phyloP scores from a whole-genome alignment of 2,888 invertebrate species.

The Nipponacmea schrenckii region DNA sequence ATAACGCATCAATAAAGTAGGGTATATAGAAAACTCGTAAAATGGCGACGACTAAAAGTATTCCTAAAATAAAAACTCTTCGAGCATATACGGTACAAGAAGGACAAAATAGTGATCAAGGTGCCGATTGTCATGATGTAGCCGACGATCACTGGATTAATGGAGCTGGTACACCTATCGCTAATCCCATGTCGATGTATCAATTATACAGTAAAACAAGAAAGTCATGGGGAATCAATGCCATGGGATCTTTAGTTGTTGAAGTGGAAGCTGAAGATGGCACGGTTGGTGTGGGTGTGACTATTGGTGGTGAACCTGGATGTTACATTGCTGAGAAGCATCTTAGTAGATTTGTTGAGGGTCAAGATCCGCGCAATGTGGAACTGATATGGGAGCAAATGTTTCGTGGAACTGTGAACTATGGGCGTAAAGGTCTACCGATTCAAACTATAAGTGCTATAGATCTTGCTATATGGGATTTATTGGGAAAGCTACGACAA shows the following conservation, averaged over 20 bases:
- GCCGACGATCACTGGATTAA: conserved; percentile 63
- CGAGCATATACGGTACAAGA: conserved; percentile 48
- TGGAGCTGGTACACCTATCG: conserved; percentile 56
- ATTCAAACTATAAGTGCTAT: conserved; percentile 63
- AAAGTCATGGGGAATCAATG: conserved; percentile 65
- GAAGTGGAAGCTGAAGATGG: conserved; percentile 64
- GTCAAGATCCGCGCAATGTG: conserved; percentile 61
- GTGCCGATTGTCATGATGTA: conserved; percentile 64
- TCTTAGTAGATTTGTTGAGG: conserved; percentile 62
- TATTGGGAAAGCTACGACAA: conserved; percentile 56
- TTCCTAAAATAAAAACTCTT: conserved; percentile 53
- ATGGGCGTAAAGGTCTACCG: conserved; percentile 62
- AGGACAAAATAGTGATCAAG: conserved; percentile 45
- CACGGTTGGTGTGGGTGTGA: conserved; percentile 58
- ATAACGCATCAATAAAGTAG: too few relatives aligned
- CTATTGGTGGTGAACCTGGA: conserved; percentile 61
- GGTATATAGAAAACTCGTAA: too few relatives aligned
- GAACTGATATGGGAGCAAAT: conserved; percentile 64
- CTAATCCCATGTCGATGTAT: conserved; percentile 59
- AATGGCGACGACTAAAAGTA: conserved; percentile 20
- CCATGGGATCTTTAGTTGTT: conserved; percentile 58
- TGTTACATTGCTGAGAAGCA: conserved; percentile 63
- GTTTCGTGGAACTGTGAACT: conserved; percentile 62
- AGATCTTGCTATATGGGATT: conserved; percentile 63
- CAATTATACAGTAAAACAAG: conserved; percentile 50